A percentile compares a stretch with the other conserved stretches of the same genome.
Evolutionary conservation across 2,888 invertebrate genomes (phyloP).

Genomic region (Dryobota labecula): DNA sequence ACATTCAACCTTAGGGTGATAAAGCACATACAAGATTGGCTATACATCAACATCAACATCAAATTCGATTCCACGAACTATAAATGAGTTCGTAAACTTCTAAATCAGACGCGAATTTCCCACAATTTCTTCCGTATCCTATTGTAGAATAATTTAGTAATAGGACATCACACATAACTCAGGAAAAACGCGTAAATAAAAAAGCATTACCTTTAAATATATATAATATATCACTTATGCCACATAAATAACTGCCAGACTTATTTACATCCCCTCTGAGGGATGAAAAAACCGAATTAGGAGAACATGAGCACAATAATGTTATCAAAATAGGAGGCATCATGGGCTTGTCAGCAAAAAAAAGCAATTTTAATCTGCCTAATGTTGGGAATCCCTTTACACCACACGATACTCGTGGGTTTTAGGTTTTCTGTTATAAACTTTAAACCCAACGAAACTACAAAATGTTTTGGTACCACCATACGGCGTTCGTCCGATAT

Average conservation of each 20-base stretch:
- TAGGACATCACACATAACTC: constrained; percentile 9
- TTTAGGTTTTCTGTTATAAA: too few relatives aligned
- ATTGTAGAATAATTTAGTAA: background rate
- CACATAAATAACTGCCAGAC: constrained; percentile 38
- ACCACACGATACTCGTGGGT: constrained; percentile 24
- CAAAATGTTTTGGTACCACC: too few relatives aligned
- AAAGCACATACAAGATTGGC: too few relatives aligned
- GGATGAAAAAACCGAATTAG: constrained; percentile 53
- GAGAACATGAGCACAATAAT: constrained; percentile 65
- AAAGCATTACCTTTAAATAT: constrained; percentile 49
- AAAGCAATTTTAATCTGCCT: constrained; percentile 84
- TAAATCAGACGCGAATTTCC: background rate
- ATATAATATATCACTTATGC: constrained; percentile 52
- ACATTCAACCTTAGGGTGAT: too few relatives aligned
- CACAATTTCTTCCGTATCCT: background rate
- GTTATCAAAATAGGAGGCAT: constrained; percentile 74
- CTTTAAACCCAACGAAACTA: too few relatives aligned
- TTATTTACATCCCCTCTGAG: constrained; percentile 46
- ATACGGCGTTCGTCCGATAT: too few relatives aligned
- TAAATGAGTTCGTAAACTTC: constrained; percentile 11
- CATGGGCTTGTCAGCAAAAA: constrained; percentile 79
- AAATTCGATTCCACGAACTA: background rate
- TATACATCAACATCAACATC: too few relatives aligned
- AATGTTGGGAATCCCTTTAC: constrained; percentile 69
- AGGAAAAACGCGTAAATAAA: constrained; percentile 17